Conservation (phyloP, 2,888 invertebrate species). For the Hemistola chrysoprasaria region DNA sequence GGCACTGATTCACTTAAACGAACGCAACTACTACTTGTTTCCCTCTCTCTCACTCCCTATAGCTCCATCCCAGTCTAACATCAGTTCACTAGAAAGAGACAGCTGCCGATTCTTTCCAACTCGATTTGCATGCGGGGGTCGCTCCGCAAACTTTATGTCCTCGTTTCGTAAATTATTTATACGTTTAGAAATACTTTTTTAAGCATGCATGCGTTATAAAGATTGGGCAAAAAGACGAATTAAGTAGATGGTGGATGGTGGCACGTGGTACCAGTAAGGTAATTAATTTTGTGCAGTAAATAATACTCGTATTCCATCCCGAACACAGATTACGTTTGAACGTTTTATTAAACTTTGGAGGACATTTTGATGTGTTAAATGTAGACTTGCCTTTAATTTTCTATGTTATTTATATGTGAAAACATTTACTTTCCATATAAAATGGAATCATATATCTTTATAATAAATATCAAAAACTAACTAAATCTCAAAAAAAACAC, state of each 20-base stretch:
- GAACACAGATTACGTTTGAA: conserved; percentile 37
- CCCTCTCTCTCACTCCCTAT: conserved; percentile 59
- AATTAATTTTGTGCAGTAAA: too few relatives aligned
- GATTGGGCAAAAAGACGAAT: conserved; percentile 71
- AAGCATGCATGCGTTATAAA: conserved; percentile 65
- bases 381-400: too few relatives aligned
- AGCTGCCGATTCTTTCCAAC: conserved; percentile 70
- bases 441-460: too few relatives aligned
- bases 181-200: conserved; percentile 80
- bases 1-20: conserved; percentile 82
- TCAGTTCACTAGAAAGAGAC: conserved; percentile 57
- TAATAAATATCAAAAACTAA: too few relatives aligned
- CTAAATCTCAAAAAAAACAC: too few relatives aligned
- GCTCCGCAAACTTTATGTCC: conserved; percentile 80
- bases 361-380: background rate
- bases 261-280: conserved; percentile 45
- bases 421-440: too few relatives aligned
- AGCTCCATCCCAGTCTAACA: conserved; percentile 43
- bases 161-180: conserved; percentile 81
- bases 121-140: conserved; percentile 80
- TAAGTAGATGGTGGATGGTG: conserved; percentile 69
- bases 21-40: conserved; percentile 72
- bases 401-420: too few relatives aligned
- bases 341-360: conserved; percentile 16
- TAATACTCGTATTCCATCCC: conserved; percentile 42